These are phyloP conservation scores for Serinus canaria DNA, from an alignment of 2,113 vertebrate species.

Conservation along the genomic window DNA sequence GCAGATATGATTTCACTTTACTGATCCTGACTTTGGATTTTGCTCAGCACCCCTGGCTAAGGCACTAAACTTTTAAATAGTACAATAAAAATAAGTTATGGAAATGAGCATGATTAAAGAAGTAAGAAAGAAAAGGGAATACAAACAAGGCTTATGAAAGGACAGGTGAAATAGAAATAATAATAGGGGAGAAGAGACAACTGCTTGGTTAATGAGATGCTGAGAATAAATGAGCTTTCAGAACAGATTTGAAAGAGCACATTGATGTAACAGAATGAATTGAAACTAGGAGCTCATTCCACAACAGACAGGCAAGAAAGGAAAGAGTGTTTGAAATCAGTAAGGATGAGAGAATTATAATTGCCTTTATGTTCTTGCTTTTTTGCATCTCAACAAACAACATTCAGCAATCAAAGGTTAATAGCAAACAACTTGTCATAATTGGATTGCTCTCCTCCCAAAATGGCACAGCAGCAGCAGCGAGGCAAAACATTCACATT, in stretches of 20 bases:
- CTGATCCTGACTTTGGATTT: not conserved
- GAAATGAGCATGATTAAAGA: not conserved
- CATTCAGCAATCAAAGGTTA: constrained; percentile 43
- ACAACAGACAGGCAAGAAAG: not conserved
- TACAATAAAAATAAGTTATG: not conserved
- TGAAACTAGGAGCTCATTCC: constrained; percentile 14
- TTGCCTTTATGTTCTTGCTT: constrained; percentile 35
- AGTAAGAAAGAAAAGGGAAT: not conserved
- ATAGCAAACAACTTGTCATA: constrained; percentile 43
- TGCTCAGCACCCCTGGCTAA: not conserved
- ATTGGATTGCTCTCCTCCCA: constrained; percentile 20
- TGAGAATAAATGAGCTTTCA: constrained; percentile 31
- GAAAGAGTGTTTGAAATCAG: constrained; percentile 6
- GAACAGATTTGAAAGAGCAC: constrained; percentile 31
- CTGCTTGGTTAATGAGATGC: not conserved
- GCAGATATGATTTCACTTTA: not conserved
- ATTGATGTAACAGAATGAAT: not conserved
- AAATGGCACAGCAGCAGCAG: constrained; percentile 5
- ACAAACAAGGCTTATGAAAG: not conserved
- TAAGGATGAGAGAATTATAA: constrained; percentile 45
- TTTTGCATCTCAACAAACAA: constrained; percentile 29
- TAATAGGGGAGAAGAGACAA: not conserved
- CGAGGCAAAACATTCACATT: not conserved
- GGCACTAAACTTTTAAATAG: not conserved
- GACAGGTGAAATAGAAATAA: constrained; percentile 15